phyloP scores from a whole-genome alignment of 2,888 invertebrate species.

The Itoplectis maculator region DNA sequence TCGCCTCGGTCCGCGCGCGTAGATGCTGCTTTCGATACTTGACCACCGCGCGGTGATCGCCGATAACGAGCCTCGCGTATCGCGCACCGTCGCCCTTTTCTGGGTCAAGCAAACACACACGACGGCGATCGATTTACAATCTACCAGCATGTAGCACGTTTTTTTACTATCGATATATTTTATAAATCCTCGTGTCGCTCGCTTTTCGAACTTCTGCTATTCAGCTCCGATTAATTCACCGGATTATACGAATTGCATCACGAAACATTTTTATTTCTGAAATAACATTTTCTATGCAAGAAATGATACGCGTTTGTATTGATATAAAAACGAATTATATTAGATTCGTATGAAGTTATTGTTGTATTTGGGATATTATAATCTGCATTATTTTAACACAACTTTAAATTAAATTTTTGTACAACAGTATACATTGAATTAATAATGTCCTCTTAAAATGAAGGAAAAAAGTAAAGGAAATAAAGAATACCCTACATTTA shows the following conservation, averaged over 20 bases:
- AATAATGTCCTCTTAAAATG: background rate
- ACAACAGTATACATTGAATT: background rate
- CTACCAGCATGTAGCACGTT: background rate
- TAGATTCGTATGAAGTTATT: too few species aligned
- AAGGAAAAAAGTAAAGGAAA: background rate
- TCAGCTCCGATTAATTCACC: background rate
- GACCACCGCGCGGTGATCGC: conserved; percentile 33
- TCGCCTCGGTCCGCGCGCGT: conserved; percentile 2
- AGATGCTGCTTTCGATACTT: conserved; percentile 49
- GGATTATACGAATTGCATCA: background rate
- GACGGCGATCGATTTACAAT: conserved; percentile 61
- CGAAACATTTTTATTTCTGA: background rate
- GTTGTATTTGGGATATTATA: too few species aligned
- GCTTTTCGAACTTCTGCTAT: conserved; percentile 5
- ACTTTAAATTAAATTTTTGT: background rate
- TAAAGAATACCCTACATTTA: background rate
- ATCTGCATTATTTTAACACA: too few species aligned
- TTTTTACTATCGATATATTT: conserved; percentile 51
- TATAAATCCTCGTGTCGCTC: conserved; percentile 34
- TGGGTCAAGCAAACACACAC: conserved; percentile 75
- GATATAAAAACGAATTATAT: background rate
- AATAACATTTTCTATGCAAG: background rate
- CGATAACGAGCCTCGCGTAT: conserved; percentile 68
- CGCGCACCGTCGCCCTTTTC: conserved; percentile 73
- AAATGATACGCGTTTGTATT: background rate